These are phyloP conservation scores for Cyclophora punctaria DNA, from an alignment of 2,888 invertebrate genomes.

Conservation along the genomic window DNA sequence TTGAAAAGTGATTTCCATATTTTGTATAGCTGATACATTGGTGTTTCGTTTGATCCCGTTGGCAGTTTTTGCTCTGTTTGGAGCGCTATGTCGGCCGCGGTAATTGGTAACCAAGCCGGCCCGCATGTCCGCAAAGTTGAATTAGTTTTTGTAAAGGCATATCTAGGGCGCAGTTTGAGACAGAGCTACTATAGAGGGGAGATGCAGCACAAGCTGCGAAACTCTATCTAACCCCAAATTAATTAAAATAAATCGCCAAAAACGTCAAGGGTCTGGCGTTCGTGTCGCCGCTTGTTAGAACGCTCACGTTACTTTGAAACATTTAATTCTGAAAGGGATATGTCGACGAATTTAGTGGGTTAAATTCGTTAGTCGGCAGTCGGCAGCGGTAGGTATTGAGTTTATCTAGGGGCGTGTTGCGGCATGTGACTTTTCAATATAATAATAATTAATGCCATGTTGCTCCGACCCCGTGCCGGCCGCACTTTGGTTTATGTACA, in stretches of 20 bases:
- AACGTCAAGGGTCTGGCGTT: constrained; percentile 37
- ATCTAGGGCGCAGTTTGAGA: constrained; percentile 9
- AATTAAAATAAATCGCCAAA: constrained; percentile 46
- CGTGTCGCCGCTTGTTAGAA: constrained; percentile 32
- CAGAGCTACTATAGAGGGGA: constrained; percentile 15
- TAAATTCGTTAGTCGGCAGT: neutral
- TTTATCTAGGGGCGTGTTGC: constrained; percentile 27
- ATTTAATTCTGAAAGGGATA: constrained; percentile 20
- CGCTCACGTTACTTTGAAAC: constrained; percentile 37
- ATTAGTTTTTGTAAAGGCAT: constrained; percentile 28
- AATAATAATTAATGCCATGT: constrained; percentile 15
- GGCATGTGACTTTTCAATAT: constrained; percentile 23
- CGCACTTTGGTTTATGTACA: neutral
- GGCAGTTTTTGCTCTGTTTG: constrained; percentile 15
- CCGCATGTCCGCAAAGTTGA: constrained; percentile 26
- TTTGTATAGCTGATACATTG: constrained; percentile 11
- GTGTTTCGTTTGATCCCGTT: constrained; percentile 15
- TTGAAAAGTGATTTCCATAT: constrained; percentile 18
- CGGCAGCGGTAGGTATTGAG: constrained; percentile 15
- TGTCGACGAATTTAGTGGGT: neutral
- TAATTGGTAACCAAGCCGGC: constrained; percentile 23
- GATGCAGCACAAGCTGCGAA: constrained; percentile 16
- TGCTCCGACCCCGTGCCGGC: neutral
- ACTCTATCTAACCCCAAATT: constrained; percentile 34
- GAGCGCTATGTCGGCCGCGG: constrained; percentile 9